Percentiles rank a stretch among this genome's conserved stretches.
Evolutionary conservation across 2,888 invertebrate species (phyloP).

Genomic region (Sisyra nigra): DNA sequence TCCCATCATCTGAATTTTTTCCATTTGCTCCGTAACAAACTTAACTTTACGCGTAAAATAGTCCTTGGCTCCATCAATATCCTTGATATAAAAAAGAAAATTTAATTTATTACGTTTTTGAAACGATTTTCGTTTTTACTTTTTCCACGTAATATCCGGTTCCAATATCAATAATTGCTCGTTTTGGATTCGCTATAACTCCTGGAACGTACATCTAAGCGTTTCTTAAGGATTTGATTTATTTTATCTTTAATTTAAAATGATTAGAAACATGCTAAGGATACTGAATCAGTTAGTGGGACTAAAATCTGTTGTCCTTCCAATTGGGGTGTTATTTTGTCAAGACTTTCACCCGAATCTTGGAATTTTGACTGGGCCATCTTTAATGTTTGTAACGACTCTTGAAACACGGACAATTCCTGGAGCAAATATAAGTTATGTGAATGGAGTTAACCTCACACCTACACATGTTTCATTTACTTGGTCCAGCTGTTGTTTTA

Average conservation of each 20-base stretch:
- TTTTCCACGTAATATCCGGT: constrained; percentile 95
- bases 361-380: constrained; percentile 81
- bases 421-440: constrained; percentile 22
- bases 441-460: not conserved
- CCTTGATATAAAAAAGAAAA: constrained; percentile 28
- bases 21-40: constrained; percentile 88
- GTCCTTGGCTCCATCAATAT: constrained; percentile 66
- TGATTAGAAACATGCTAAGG: constrained; percentile 20
- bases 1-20: constrained; percentile 72
- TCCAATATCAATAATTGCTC: constrained; percentile 88
- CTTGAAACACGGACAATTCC: constrained; percentile 80
- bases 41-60: constrained; percentile 85
- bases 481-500: constrained; percentile 79
- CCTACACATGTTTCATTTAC: constrained; percentile 28
- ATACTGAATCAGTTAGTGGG: constrained; percentile 82
- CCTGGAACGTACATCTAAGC: constrained; percentile 87
- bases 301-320: constrained; percentile 78
- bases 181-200: constrained; percentile 63
- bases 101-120: not conserved
- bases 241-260: no score
- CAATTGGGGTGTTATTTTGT: constrained; percentile 57
- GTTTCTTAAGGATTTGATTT: not conserved
- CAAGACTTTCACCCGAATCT: constrained; percentile 71
- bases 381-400: constrained; percentile 77
- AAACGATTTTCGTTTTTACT: constrained; percentile 30